Evolutionary conservation across 2,797 vertebrate species (phyloP).

Genomic region (Potorous gilbertii): DNA sequence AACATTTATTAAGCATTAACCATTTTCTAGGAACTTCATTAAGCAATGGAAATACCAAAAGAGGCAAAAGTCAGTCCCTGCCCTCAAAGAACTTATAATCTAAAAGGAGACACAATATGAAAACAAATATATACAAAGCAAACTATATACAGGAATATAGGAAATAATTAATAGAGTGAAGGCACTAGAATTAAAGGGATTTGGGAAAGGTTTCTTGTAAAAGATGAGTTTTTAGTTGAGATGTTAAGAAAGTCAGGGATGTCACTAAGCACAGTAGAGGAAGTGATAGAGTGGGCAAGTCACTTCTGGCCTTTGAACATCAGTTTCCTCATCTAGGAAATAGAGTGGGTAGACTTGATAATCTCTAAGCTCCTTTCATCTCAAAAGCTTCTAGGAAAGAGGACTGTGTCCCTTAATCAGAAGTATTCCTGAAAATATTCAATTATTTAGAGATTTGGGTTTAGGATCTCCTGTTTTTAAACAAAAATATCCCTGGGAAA

Average conservation of each 20-base stretch:
- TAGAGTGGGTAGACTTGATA: not conserved
- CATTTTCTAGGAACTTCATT: not conserved
- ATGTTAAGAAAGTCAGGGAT: not conserved
- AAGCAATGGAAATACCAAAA: not conserved
- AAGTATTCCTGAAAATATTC: slow-evolving; percentile 41
- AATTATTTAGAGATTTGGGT: slow-evolving; percentile 58
- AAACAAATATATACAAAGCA: not conserved
- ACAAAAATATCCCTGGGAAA: slow-evolving; percentile 58
- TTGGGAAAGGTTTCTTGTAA: not conserved
- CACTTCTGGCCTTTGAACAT: not conserved
- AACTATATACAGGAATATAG: not conserved
- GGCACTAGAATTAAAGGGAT: not conserved
- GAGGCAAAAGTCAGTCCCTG: not conserved
- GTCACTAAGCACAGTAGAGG: not conserved
- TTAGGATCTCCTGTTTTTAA: slow-evolving; percentile 69
- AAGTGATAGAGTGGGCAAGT: not conserved
- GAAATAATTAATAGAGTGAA: not conserved
- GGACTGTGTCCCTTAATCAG: not conserved
- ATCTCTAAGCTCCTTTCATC: not conserved
- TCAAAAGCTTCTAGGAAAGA: not conserved
- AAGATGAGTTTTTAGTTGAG: not conserved
- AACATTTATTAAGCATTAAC: not conserved
- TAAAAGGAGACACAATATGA: not conserved
- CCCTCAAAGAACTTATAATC: not conserved
- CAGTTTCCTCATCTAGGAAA: not conserved